Conservation (phyloP, 2,797 vertebrate genomes). For the Spinibarbus caldwelli region DNA sequence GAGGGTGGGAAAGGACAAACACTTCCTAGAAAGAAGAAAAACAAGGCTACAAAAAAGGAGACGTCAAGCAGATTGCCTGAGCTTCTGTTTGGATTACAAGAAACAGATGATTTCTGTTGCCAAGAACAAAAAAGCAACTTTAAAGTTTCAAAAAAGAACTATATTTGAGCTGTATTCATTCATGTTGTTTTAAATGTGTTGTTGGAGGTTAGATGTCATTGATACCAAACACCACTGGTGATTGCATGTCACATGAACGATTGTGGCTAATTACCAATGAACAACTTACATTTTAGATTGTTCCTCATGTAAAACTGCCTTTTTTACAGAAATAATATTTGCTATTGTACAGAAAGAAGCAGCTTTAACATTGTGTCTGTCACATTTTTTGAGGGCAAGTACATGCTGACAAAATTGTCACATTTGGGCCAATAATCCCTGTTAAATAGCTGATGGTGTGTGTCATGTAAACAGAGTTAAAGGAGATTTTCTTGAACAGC, state of each 20-base stretch:
- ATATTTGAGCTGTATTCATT: background rate
- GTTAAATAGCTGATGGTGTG: background rate
- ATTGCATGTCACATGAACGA: background rate
- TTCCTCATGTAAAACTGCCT: background rate
- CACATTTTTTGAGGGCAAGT: no score
- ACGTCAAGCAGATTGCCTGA: background rate
- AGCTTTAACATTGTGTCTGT: no score
- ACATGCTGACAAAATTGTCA: no score
- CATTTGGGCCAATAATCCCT: background rate
- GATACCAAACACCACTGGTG: background rate
- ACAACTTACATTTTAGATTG: background rate
- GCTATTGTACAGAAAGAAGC: background rate
- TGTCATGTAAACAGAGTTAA: background rate
- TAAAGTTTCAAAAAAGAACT: background rate
- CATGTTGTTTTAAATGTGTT: background rate
- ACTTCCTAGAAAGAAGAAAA: slow-evolving; percentile 4
- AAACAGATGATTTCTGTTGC: background rate
- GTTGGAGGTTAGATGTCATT: background rate
- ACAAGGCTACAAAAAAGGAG: background rate
- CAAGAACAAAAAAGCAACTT: background rate
- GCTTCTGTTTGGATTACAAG: background rate
- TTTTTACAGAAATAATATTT: background rate
- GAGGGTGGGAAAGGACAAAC: background rate
- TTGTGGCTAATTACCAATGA: background rate
- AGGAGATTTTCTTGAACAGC: background rate